These are phyloP conservation scores for Carapus acus DNA, from an alignment of 2,797 vertebrate species.

Conservation along the genomic window DNA sequence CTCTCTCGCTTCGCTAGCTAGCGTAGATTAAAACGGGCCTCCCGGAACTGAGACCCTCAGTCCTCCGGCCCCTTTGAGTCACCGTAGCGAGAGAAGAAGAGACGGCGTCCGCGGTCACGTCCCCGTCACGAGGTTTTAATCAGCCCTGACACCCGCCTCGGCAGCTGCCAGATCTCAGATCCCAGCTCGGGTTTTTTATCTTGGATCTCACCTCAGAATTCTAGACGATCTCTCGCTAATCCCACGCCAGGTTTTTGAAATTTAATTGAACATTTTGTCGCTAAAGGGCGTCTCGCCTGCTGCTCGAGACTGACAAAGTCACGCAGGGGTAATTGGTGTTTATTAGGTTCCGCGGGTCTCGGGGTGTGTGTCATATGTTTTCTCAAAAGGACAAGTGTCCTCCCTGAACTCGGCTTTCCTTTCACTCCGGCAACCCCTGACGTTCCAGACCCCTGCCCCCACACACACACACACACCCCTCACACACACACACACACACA, in stretches of 20 bases:
- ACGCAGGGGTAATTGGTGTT: neutral
- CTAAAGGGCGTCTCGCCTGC: neutral
- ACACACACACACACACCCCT: constrained; percentile 9
- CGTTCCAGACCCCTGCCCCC: constrained; percentile 41
- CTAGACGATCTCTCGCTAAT: constrained; percentile 7
- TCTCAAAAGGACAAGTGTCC: constrained; percentile 24
- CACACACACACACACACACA: constrained; percentile 18
- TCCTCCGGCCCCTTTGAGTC: constrained; percentile 51
- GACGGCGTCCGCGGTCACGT: constrained; percentile 49
- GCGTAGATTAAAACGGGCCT: constrained; percentile 52
- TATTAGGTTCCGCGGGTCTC: neutral
- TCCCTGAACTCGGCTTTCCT: constrained; percentile 50
- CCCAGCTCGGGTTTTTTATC: constrained; percentile 25
- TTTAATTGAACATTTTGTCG: constrained; percentile 10
- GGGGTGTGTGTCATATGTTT: constrained; percentile 2
- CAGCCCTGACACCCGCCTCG: constrained; percentile 41
- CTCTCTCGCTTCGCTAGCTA: constrained; percentile 31
- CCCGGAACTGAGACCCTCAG: constrained; percentile 23
- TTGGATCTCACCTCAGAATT: constrained; percentile 4
- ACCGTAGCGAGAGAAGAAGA: constrained; percentile 45
- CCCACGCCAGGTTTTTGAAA: constrained; percentile 19
- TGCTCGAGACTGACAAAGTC: constrained; percentile 6
- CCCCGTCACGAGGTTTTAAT: constrained; percentile 61
- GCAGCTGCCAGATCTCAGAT: constrained; percentile 14
- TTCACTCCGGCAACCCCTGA: constrained; percentile 40